phyloP scores from a whole-genome alignment of 2,888 invertebrate species.

The Cyclophora punctaria region DNA sequence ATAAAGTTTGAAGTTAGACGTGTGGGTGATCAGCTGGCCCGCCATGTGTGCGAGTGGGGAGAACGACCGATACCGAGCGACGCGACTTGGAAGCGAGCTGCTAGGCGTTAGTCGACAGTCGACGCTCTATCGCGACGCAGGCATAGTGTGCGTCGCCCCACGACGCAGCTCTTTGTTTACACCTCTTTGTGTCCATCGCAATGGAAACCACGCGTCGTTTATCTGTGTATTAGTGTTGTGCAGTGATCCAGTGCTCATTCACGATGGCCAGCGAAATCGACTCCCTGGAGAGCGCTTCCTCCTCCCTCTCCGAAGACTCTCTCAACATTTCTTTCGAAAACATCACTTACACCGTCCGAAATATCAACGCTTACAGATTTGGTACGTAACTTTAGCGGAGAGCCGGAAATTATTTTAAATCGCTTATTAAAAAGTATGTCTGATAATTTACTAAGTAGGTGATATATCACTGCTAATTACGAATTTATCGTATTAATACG shows the following conservation, averaged over 20 bases:
- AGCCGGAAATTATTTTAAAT: no score
- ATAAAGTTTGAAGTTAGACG: no score
- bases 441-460: conserved; percentile 7
- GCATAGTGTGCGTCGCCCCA: conserved; percentile 14
- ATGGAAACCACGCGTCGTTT: conserved; percentile 35
- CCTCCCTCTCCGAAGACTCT: conserved; percentile 57
- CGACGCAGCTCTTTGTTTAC: conserved; percentile 49
- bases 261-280: conserved; percentile 58
- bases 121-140: conserved; percentile 33
- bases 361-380: conserved; percentile 26
- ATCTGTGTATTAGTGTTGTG: conserved; percentile 31
- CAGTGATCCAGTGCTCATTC: conserved; percentile 28
- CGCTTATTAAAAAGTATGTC: neutral
- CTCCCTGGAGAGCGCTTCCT: conserved; percentile 55
- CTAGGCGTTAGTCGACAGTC: conserved; percentile 24
- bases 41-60: conserved; percentile 43
- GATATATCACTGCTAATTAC: conserved; percentile 8
- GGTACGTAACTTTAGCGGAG: conserved; percentile 1
- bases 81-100: conserved; percentile 11
- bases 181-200: conserved; percentile 49
- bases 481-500: conserved; percentile 10
- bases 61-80: conserved; percentile 49
- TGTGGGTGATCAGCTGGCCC: conserved; percentile 27
- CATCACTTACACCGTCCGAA: conserved; percentile 78
- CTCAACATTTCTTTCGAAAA: conserved; percentile 80